These are phyloP conservation scores for Chiloscyllium punctatum DNA, from an alignment of 2,797 vertebrate genomes.

Conservation along the genomic window DNA sequence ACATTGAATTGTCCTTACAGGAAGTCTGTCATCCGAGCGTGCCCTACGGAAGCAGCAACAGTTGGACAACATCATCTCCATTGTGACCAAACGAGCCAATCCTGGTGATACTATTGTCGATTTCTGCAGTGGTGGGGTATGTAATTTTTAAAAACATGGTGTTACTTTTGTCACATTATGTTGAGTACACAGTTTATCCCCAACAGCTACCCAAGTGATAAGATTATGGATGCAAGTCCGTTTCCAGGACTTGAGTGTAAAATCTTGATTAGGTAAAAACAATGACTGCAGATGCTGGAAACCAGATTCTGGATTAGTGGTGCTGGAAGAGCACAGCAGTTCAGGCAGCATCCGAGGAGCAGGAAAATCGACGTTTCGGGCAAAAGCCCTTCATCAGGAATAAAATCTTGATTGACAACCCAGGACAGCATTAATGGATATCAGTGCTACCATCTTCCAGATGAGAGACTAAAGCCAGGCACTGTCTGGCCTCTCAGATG, in stretches of 20 bases:
- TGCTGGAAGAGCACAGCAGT: no score
- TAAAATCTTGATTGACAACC: neutral
- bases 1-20: conserved; percentile 55
- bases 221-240: neutral
- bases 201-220: neutral
- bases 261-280: neutral
- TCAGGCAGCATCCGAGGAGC: no score
- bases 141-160: conserved; percentile 41
- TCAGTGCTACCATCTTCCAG: neutral
- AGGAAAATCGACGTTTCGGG: no score
- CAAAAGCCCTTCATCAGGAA: no score
- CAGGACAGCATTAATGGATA: neutral
- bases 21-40: conserved; percentile 84
- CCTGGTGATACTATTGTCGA: conserved; percentile 81
- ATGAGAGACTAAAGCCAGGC: neutral
- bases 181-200: neutral
- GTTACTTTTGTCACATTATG: neutral
- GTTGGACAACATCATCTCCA: conserved; percentile 84
- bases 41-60: conserved; percentile 86
- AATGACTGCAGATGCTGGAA: no score
- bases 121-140: conserved; percentile 96
- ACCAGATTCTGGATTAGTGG: no score
- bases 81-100: conserved; percentile 68
- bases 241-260: neutral
- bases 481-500: neutral